A percentile compares a stretch with the other conserved stretches of the same genome.
Conservation (phyloP, 2,888 invertebrate species). For the Chaitophorus viminalis region DNA sequence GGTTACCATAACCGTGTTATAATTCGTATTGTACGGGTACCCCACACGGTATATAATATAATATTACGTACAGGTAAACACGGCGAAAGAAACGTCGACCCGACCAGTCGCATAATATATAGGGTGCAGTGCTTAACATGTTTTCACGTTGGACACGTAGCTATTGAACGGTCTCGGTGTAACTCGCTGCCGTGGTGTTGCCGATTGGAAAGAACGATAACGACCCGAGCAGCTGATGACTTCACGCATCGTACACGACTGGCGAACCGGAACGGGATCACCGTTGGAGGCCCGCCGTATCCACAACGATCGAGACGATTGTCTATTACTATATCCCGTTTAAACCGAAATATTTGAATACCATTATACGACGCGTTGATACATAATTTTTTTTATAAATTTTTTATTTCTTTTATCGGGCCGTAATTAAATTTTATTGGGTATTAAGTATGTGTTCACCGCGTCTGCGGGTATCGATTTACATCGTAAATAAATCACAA, state of each 20-base stretch:
- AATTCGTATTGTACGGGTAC: neutral
- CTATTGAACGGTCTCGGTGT: neutral
- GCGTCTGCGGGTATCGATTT: no score
- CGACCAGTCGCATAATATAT: neutral
- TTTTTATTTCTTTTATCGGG: neutral
- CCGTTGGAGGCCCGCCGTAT: neutral
- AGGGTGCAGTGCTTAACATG: neutral
- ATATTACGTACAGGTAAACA: no score
- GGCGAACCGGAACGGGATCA: neutral
- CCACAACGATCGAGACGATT: neutral
- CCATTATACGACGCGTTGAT: neutral
- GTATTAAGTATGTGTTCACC: neutral
- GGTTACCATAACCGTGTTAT: neutral
- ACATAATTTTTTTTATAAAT: neutral
- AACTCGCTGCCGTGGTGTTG: neutral
- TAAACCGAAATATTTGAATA: neutral
- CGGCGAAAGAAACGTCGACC: constrained; percentile 1
- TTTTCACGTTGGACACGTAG: constrained; percentile 16
- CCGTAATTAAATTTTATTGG: neutral
- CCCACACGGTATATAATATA: neutral
- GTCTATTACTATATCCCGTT: neutral
- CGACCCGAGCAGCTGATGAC: neutral
- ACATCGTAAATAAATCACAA: no score
- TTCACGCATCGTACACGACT: neutral
- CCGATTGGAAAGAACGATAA: neutral